Evolutionary conservation across 2,888 invertebrate genomes (phyloP).

Genomic region (Meghimatium bilineatum): DNA sequence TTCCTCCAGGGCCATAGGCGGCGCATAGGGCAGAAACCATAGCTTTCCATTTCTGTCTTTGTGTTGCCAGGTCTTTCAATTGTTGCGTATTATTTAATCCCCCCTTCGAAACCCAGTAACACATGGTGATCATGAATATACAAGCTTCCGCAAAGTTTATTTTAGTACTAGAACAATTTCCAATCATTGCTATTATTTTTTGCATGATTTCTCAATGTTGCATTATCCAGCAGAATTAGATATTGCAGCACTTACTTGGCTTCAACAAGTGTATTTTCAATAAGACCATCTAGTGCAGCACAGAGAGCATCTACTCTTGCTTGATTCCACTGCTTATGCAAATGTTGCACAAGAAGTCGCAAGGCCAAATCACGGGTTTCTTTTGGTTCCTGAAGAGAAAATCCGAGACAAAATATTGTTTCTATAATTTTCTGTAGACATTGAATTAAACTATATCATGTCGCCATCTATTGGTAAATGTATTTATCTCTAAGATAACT

Average conservation of each 20-base stretch:
- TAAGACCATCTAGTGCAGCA: conserved; percentile 85
- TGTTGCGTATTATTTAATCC: too few relatives aligned
- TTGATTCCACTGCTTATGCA: conserved; percentile 86
- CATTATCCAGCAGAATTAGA: background rate
- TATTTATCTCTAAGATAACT: background rate
- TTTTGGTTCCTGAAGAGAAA: conserved; percentile 81
- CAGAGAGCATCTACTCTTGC: conserved; percentile 87
- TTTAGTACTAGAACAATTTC: too few relatives aligned
- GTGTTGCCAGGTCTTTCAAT: too few relatives aligned
- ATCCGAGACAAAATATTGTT: background rate
- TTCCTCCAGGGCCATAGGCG: too few relatives aligned
- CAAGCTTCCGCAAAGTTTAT: too few relatives aligned
- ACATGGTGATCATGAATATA: too few relatives aligned
- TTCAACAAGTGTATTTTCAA: conserved; percentile 85
- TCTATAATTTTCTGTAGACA: background rate
- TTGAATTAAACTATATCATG: background rate
- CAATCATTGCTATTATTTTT: too few relatives aligned
- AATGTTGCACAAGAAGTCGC: conserved; percentile 85
- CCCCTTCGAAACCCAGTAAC: too few relatives aligned
- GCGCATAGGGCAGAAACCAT: too few relatives aligned
- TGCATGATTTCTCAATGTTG: too few relatives aligned
- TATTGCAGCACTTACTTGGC: conserved; percentile 82
- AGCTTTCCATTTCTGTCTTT: too few relatives aligned
- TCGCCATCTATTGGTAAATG: background rate
- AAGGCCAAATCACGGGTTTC: conserved; percentile 82